Percentiles rank a stretch among this genome's conserved stretches.
These are phyloP conservation scores for Sinodicranocentrus sp. DNA, from an alignment of 2,888 invertebrate species.

Conservation along the genomic window DNA sequence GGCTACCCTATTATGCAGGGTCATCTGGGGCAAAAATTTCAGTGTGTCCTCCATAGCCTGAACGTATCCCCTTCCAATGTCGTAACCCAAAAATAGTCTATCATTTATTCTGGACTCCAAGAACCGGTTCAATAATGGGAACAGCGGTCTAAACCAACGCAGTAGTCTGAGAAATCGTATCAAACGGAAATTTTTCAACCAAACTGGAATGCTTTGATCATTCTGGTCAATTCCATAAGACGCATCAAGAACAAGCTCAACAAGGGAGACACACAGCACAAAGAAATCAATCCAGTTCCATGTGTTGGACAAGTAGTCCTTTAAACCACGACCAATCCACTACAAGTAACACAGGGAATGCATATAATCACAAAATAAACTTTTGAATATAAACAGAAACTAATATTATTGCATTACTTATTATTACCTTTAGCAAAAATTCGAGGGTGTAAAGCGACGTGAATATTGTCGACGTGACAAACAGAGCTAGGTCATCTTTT, in stretches of 20 bases:
- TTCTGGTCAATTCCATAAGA: not conserved
- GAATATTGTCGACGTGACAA: conserved; percentile 49
- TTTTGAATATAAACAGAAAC: no score
- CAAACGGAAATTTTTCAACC: conserved; percentile 80
- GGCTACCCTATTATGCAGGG: conserved; percentile 78
- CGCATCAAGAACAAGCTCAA: conserved; percentile 78
- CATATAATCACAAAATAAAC: not conserved
- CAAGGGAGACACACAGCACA: conserved; percentile 80
- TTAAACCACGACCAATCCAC: conserved; percentile 69
- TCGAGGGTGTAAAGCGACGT: conserved; percentile 68
- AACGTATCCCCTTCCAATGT: conserved; percentile 84
- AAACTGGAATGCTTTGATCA: conserved; percentile 74
- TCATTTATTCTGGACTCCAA: conserved; percentile 82
- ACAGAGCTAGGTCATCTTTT: not conserved
- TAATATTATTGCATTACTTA: not conserved
- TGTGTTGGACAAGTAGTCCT: conserved; percentile 80
- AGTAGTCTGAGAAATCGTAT: conserved; percentile 80
- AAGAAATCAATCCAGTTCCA: conserved; percentile 83
- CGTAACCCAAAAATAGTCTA: conserved; percentile 81
- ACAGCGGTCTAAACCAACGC: conserved; percentile 78
- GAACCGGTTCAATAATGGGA: conserved; percentile 81
- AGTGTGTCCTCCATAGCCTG: conserved; percentile 83
- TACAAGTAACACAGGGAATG: conserved; percentile 34
- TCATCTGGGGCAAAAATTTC: conserved; percentile 81
- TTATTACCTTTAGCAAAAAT: conserved; percentile 70